phyloP scores from a whole-genome alignment of 2,797 vertebrate species.

The Takifugu ocellatus region DNA sequence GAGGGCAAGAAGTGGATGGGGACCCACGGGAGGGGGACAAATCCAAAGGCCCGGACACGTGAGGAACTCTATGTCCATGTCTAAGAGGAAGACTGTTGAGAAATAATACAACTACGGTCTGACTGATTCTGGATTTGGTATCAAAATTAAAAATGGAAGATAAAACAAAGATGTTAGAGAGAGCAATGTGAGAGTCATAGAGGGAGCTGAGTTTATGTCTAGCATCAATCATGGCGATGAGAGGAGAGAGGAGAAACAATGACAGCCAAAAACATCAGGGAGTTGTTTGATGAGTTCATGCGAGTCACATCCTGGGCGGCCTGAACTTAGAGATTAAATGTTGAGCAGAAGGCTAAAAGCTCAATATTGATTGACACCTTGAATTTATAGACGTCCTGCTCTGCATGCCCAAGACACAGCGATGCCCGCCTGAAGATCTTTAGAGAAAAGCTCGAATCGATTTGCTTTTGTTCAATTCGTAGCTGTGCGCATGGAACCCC shows the following conservation, averaged over 20 bases:
- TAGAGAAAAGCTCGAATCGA: constrained; percentile 32
- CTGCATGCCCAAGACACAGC: constrained; percentile 38
- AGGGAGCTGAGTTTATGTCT: constrained; percentile 24
- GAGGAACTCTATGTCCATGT: not conserved
- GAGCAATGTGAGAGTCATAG: constrained; percentile 1
- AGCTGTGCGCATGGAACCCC: not conserved
- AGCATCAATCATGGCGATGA: constrained; percentile 60
- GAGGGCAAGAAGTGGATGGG: constrained; percentile 1
- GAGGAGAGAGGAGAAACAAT: constrained; percentile 40
- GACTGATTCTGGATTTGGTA: not conserved
- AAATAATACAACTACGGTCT: not conserved
- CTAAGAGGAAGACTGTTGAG: not conserved
- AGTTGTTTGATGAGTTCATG: constrained; percentile 66
- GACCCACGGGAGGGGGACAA: constrained; percentile 11
- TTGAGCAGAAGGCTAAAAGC: constrained; percentile 58
- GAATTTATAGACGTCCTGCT: constrained; percentile 32
- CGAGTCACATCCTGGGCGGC: constrained; percentile 55
- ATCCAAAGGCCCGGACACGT: not conserved
- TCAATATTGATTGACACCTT: constrained; percentile 62
- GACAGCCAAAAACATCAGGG: constrained; percentile 36
- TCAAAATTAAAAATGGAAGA: not conserved
- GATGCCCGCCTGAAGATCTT: constrained; percentile 18
- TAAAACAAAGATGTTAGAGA: not conserved
- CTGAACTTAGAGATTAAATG: constrained; percentile 56
- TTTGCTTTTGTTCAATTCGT: constrained; percentile 21